A percentile compares a stretch with the other conserved stretches of the same genome.
Evolutionary conservation across 2,888 invertebrate genomes (phyloP).

Genomic region (Ormyrus rosae): DNA sequence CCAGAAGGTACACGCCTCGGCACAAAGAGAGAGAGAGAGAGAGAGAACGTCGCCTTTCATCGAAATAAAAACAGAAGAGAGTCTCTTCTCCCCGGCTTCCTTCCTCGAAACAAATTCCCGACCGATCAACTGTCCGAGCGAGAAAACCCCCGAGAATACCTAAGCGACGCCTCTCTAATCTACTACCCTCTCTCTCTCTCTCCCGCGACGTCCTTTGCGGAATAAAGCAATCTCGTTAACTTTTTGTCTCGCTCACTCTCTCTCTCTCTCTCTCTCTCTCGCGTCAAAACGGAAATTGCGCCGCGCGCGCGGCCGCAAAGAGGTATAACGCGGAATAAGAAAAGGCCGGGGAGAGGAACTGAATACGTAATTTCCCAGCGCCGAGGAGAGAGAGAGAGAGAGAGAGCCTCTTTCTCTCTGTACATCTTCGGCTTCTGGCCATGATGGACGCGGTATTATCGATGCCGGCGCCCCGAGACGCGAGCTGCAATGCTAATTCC

Average conservation of each 20-base stretch:
- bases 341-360: not conserved
- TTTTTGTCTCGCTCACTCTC: slow-evolving; percentile 43
- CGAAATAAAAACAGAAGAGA: no score
- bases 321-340: not conserved
- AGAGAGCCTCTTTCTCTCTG: not conserved
- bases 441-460: no score
- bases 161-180: slow-evolving; percentile 35
- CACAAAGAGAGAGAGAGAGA: no score
- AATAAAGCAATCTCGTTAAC: slow-evolving; percentile 58
- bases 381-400: slow-evolving; percentile 2
- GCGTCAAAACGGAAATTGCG: slow-evolving; percentile 55
- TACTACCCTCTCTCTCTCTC: slow-evolving; percentile 4
- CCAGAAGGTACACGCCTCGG: no score
- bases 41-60: no score
- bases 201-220: slow-evolving; percentile 7
- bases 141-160: slow-evolving; percentile 23
- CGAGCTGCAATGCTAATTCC: no score
- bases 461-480: no score
- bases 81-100: not conserved
- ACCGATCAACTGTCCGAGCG: slow-evolving; percentile 19
- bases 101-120: slow-evolving; percentile 9
- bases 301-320: slow-evolving; percentile 7
- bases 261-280: not conserved
- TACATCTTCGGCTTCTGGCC: no score
- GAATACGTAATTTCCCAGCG: no score